Evolutionary conservation across 1,140 invertebrate species (phyloP), one percentile per base, ranked within the genome.

Genomic region (Cydia amplana): DNA sequence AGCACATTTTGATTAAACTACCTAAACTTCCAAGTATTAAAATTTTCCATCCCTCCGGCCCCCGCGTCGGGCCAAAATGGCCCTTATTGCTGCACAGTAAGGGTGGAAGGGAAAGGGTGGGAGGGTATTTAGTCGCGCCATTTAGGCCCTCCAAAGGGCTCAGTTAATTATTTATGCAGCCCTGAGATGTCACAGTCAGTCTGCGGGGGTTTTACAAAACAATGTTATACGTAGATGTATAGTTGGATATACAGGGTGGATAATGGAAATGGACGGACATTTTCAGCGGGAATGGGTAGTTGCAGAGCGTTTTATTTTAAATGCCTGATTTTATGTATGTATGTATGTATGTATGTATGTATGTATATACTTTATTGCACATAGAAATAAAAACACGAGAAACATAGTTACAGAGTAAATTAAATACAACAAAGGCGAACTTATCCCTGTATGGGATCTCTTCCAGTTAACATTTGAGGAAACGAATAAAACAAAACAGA

Each of bases 141-240:
- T 70, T 70, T 70, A 70, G 65, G 28, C 16, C 65, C 28, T 9
- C 16, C 65, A 36, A 36, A 70, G 65, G 65, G 65, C 65, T 70
- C 9, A 2, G 7, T 70, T 18, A 36, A 70, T 70, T 36, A 70
- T 70, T 70, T 36, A 70, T 70, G n/a, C n/a, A 18, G 32, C 32
- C 36, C 65, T 18, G 65, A 70, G 65, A 40, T 70, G 65, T 70
- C 65, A 70, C 65, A 70, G 65, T 18, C 36, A 18, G 32, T 60
- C 65, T 40, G 32, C 65, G 16, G 32, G 14, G 32, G 32, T 32
- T 36, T 36, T 25, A 16, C 25, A n/a, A 67, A 67, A 67, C 65
- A 40, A 18, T 3, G 12, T 7, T 55, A 60, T 60, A 60, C 18
- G 55, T 60, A 55, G 16, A 18, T 20, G 16, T 55, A 18, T 49